Conservation (phyloP, 2,888 invertebrate genomes). For the Drosophila mimetica region DNA sequence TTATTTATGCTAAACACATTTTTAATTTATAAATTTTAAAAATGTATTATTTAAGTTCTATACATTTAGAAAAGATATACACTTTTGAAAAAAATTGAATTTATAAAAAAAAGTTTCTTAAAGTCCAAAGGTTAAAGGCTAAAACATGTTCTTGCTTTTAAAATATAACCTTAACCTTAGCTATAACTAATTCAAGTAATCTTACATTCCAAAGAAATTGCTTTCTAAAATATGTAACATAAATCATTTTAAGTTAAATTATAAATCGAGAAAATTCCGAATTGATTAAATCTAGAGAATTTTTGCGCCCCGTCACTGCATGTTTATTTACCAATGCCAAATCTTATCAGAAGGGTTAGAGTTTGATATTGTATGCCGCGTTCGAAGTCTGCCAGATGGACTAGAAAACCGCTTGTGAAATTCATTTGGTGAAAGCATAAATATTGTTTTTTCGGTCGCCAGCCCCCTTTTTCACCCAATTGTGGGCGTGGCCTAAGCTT, state of each 20-base stretch:
- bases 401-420: conserved; percentile 21
- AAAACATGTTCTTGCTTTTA: neutral
- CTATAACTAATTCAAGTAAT: neutral
- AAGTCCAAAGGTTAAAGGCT: neutral
- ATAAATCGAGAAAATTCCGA: neutral
- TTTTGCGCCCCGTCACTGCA: conserved; percentile 27
- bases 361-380: conserved; percentile 23
- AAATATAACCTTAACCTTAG: neutral
- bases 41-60: too few relatives aligned
- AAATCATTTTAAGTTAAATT: too few relatives aligned
- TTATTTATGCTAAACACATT: too few relatives aligned
- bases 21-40: too few relatives aligned
- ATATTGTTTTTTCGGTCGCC: conserved; percentile 22
- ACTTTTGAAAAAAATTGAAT: too few relatives aligned
- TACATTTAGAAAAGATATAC: too few relatives aligned
- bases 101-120: neutral
- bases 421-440: conserved; percentile 52
- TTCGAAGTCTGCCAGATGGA: conserved; percentile 18
- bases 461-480: conserved; percentile 8
- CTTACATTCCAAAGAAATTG: too few relatives aligned
- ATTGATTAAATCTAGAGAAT: neutral
- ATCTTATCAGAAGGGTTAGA: conserved; percentile 57
- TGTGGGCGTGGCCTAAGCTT: conserved; percentile 28
- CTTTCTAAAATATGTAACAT: too few relatives aligned
- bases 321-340: conserved; percentile 46